These are phyloP conservation scores for Neuroscelio doddi DNA, from an alignment of 2,888 invertebrate species.

Conservation along the genomic window DNA sequence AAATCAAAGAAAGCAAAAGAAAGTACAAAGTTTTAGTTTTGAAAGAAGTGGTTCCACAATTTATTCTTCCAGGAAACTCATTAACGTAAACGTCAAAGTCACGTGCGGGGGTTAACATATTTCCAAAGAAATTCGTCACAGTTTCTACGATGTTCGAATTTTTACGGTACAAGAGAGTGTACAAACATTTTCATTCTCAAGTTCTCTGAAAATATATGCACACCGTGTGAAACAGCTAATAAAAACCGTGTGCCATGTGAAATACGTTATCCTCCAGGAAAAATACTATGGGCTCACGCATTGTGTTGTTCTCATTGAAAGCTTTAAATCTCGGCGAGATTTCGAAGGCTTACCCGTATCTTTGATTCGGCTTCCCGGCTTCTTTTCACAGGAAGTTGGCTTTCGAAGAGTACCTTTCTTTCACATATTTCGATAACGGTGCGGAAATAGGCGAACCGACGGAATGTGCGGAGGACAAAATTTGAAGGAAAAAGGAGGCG, in stretches of 20 bases:
- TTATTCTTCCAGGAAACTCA: no score
- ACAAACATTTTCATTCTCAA: neutral
- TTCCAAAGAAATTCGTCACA: neutral
- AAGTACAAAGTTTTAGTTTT: no score
- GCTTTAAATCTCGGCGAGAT: neutral
- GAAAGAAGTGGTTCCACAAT: no score
- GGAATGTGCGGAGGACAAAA: neutral
- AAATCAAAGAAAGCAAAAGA: no score
- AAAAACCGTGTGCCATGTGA: neutral
- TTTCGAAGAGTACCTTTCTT: neutral
- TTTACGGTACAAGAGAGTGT: neutral
- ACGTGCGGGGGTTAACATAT: neutral
- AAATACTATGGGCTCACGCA: neutral
- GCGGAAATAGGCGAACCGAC: neutral
- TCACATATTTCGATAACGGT: neutral
- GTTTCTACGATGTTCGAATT: neutral
- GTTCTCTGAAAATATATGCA: no score
- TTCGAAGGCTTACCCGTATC: neutral
- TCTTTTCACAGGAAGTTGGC: slow-evolving; percentile 2
- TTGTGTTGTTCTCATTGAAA: neutral
- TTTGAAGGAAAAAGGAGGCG: neutral
- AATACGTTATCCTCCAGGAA: neutral
- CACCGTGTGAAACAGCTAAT: no score
- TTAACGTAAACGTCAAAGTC: neutral
- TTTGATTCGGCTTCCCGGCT: neutral